Base-by-base conservation (phyloP, 2,797 vertebrate genomes). In the Enteromius trimaculatus region DNA sequence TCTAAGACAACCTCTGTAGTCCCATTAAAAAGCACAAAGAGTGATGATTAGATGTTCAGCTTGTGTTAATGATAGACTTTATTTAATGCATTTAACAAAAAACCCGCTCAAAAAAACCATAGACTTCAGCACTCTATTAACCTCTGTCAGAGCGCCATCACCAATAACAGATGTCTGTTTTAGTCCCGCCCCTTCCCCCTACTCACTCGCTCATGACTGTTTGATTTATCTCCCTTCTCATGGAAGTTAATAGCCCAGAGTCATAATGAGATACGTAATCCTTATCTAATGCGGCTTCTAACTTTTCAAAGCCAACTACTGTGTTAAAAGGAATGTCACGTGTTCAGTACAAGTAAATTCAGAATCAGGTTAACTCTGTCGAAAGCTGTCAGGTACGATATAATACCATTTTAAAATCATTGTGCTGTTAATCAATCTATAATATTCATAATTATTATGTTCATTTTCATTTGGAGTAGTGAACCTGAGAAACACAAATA, bases 281-380 rank as follows among this genome's bases (percentile, higher is more conserved):
- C 53, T 60, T 60, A 11, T 37, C 53, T 77, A 77, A 42, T 4
- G 14, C 53, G 1, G n/a, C 29, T 34, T 66, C 77, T 79, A 62
- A 37, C 17, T 47, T 79, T 65, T 65, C 58, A 78, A 64, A 78
- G 58, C 44, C 44, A 66, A 6, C 77, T 77, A 37, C 16, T 71
- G 39, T 26, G 14, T 31, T 74, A 9, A 31, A 29, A 19, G 47
- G 29, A 79, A 49, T 51, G 58, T 64, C n/a, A 23, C 0, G 9
- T 17, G 29, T 79, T 79, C 19, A 66, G 34, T 49, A 51, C 11
- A 51, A 9, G 29, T 66, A 23, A 13, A 39, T 39, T 77, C 23
- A 44, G 3, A 62, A 29, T 44, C 39, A 64, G 47, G 53, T 39
- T 31, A 42, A 47, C 8, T 26, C 11, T 34, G 26, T 34, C 0